Conservation (phyloP, 2,113 vertebrate species). For the Callionymus lyra region DNA sequence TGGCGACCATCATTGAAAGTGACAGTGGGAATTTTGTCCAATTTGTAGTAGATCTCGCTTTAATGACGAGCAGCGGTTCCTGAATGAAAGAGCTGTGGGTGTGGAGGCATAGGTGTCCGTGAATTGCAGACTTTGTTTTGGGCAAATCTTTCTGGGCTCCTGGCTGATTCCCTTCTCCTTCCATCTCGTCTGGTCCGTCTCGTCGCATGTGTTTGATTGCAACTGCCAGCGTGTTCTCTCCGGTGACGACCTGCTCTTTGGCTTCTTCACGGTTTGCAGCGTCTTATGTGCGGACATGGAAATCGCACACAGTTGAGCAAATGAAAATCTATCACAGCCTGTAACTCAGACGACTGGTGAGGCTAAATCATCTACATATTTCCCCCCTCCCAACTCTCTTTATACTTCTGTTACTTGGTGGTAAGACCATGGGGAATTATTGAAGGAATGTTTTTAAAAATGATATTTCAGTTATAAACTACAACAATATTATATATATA, state of each 20-base stretch:
- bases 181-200: conserved; percentile 35
- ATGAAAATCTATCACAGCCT: conserved; percentile 69
- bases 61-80: conserved; percentile 75
- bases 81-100: conserved; percentile 81
- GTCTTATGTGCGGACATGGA: conserved; percentile 47
- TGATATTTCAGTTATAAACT: too few species aligned
- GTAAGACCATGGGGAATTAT: too few species aligned
- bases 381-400: conserved; percentile 14
- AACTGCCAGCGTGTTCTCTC: conserved; percentile 50
- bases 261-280: conserved; percentile 34
- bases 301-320: conserved; percentile 45
- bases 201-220: conserved; percentile 71
- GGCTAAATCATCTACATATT: conserved; percentile 68
- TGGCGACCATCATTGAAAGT: conserved; percentile 88
- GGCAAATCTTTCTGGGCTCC: conserved; percentile 1
- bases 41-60: conserved; percentile 94
- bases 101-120: conserved; percentile 65
- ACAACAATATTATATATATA: too few species aligned
- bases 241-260: conserved; percentile 19
- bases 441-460: too few species aligned
- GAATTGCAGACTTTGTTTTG: conserved; percentile 26
- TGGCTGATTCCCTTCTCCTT: conserved; percentile 43
- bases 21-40: conserved; percentile 93
- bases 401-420: too few species aligned
- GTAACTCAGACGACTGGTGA: conserved; percentile 57